Evolutionary conservation across 1,140 invertebrate genomes (phyloP), one percentile per base, ranked within the genome.

Genomic region (Heterodera schachtii): DNA sequence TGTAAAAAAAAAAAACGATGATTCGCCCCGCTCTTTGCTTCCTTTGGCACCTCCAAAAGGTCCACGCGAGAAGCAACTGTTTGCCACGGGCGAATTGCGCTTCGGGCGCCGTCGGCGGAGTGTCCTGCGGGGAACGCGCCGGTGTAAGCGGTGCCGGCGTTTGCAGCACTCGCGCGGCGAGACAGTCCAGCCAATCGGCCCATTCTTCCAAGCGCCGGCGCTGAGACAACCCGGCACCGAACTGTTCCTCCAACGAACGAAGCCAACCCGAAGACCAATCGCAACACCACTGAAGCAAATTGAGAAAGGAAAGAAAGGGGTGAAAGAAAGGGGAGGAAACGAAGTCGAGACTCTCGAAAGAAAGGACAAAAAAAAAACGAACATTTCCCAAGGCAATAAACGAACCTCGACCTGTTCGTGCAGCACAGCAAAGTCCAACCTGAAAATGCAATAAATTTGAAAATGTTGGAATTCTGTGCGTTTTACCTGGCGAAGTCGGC

Each of bases 31-130:
- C 21, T 80, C 7, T 8, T 87, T 71, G 19, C 44, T 16, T 60
- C 16, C 16, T 41, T 46, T 73, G n/a, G 79, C 91, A 95, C 93
- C 95, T 96, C 91, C 98, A 99, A 92, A 98, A 99, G 80, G 95
- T 97, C 97, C 97, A 99, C 91, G 98, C 97, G 57, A 98, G 93
- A 79, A 99, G 92, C 92, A 99, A 97, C 90, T 98, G 95, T 47
- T 95, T 16, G 94, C 81, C 75, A 43, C 79, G 74, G 21, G 82
- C 49, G 16, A 85, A 46, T 80, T 84, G 70, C 69, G 75, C 82
- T 57, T 78, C 90, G 75, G 70, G 90, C 95, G 82, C 95, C 94
- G 41, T 76, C 57, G 49, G 49, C 49, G 11, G 6, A 52, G 49
- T 52, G 49, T 11, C 49, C 49, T 52, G 49, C 11, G 52, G 74